Evolutionary conservation across 2,797 vertebrate species (phyloP), one percentile per base, ranked within the genome.

Genomic region (Echeneis naucrates): DNA sequence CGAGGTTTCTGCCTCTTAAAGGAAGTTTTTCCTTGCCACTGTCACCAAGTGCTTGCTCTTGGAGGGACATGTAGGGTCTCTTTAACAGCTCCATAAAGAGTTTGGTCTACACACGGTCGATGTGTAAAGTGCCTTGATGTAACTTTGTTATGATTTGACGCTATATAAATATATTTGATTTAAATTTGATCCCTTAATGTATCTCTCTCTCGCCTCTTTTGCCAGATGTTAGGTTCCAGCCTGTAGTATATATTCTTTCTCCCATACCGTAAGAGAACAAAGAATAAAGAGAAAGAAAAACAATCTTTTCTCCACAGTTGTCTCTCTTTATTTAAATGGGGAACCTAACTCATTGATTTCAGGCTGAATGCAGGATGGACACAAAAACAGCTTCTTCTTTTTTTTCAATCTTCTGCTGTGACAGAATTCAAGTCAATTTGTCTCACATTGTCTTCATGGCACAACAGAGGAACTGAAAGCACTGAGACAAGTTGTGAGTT

Each of bases 401-500:
- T 61, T 44, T 67, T 45, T 64, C 68, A 47, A 53, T 68, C 38
- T 59, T 65, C 60, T 73, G 57, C 61, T 51, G 60, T 42, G n/a
- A 73, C 33, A 27, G 57, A 35, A 72, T 80, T 84, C 77, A 65
- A 61, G 45, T 88, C 21, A 69, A 88, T 83, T 84, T 86, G 52
- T 42, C 40, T 42, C n/a, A 21, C 63, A 48, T 13, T 66, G 48
- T 74, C 52, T 58, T 51, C 57, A 30, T 47, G 55, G 75, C 65
- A 72, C 26, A 38, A 9, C 21, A 62, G 58, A 21, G 52, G 26
- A 83, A 90, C 88, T 67, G 2, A 72, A 27, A 42, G 53, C 5
- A 55, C 68, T 75, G 64, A 77, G 82, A 81, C 45, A 40, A 47
- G 62, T 85, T 57, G n/a, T 68, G 59, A 75, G 75, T 74, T n/a